Percentiles rank a stretch among this genome's conserved stretches.
Conservation (phyloP, 2,797 vertebrate species). For the Tachyglossus aculeatus region DNA sequence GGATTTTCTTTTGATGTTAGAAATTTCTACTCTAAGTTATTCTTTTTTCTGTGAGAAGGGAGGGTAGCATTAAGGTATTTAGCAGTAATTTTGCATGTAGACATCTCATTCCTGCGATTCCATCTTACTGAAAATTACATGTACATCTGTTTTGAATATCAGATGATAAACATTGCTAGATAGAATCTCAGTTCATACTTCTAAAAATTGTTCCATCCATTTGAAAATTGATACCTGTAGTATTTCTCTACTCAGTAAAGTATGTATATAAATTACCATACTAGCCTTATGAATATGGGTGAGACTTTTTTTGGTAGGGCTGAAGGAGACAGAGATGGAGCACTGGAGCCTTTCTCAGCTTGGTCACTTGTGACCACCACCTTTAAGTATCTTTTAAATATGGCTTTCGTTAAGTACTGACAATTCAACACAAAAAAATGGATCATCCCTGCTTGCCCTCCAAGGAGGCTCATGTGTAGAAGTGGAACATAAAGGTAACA, state of each 20-base stretch:
- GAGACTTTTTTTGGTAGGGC: too few species aligned
- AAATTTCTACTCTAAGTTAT: too few species aligned
- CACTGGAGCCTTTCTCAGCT: too few species aligned
- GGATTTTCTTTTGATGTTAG: too few species aligned
- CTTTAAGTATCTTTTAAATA: too few species aligned
- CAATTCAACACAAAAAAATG: too few species aligned
- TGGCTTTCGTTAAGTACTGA: too few species aligned
- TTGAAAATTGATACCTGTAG: slow-evolving; percentile 6
- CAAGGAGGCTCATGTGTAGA: too few species aligned
- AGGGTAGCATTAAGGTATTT: slow-evolving; percentile 1
- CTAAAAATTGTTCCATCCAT: slow-evolving; percentile 11
- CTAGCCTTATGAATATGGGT: slow-evolving; percentile 9
- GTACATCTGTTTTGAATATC: slow-evolving; percentile 10
- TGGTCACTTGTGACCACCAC: too few species aligned
- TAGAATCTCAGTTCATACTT: slow-evolving; percentile 15
- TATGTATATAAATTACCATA: background rate
- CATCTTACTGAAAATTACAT: slow-evolving; percentile 14
- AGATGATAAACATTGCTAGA: slow-evolving; percentile 14
- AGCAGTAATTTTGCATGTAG: slow-evolving; percentile 5
- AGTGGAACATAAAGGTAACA: too few species aligned
- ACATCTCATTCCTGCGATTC: slow-evolving; percentile 30
- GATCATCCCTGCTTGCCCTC: too few species aligned
- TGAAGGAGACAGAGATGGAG: too few species aligned
- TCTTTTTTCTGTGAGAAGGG: background rate
- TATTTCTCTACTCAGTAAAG: slow-evolving; percentile 12